Percentiles rank a stretch among this genome's conserved stretches.
Conservation (phyloP, 2,888 invertebrate genomes). For the Amorpha juglandis region DNA sequence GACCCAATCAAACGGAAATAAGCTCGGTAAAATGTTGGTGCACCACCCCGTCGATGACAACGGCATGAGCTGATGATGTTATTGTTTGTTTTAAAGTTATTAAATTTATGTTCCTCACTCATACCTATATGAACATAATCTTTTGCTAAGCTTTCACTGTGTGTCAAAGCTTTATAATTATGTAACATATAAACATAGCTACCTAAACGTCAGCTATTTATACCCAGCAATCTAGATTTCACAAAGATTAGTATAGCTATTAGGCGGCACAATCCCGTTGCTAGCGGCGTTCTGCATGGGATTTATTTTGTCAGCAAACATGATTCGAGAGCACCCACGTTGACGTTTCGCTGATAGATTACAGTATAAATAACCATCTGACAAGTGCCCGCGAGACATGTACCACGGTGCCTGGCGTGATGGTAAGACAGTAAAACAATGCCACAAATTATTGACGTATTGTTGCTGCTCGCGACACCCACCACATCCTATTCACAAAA, state of each 20-base stretch:
- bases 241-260: neutral
- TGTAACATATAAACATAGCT: neutral
- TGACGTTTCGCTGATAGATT: slow-evolving; percentile 54
- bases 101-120: no score
- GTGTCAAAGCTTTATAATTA: no score
- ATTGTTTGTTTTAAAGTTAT: no score
- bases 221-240: neutral
- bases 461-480: slow-evolving; percentile 52
- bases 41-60: no score
- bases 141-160: no score
- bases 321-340: slow-evolving; percentile 45
- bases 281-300: slow-evolving; percentile 15
- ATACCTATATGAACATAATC: no score
- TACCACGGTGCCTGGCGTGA: slow-evolving; percentile 43
- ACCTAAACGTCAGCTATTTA: neutral
- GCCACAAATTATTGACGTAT: slow-evolving; percentile 50
- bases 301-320: slow-evolving; percentile 23
- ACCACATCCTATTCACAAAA: slow-evolving; percentile 38
- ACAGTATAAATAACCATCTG: slow-evolving; percentile 47
- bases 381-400: slow-evolving; percentile 47
- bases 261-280: neutral
- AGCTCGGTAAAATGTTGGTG: no score
- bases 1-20: no score
- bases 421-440: slow-evolving; percentile 58
- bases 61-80: no score